A percentile compares a stretch with the other conserved stretches of the same genome.
Evolutionary conservation across 2,888 invertebrate species (phyloP).

Genomic region (Bombylius discolor): DNA sequence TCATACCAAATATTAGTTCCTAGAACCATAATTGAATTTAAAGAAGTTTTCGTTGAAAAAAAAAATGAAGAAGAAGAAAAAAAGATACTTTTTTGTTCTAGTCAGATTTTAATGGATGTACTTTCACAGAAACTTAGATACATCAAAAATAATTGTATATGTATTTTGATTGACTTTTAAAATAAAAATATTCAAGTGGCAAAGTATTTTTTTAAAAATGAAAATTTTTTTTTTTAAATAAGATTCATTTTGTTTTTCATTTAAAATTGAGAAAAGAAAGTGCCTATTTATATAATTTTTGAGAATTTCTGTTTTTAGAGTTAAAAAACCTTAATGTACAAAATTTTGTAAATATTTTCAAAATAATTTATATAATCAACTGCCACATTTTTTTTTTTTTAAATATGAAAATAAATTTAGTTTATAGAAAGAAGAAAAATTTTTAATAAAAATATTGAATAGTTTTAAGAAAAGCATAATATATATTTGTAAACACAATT

Average conservation of each 20-base stretch:
- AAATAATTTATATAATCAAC: no score
- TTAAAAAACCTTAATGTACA: not conserved
- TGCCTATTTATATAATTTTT: conserved; percentile 2
- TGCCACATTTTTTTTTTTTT: no score
- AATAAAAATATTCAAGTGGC: no score
- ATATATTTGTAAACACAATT: no score
- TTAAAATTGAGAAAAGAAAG: not conserved
- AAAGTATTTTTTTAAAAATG: no score
- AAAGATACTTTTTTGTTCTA: not conserved
- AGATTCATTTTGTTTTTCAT: no score
- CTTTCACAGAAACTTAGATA: not conserved
- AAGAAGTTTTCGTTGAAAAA: not conserved
- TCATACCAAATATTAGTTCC: conserved; percentile 37
- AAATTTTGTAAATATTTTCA: not conserved
- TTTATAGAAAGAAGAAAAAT: not conserved
- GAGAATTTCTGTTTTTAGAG: not conserved
- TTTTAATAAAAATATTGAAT: no score
- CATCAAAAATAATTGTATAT: no score
- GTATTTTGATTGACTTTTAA: no score
- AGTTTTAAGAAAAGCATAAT: no score
- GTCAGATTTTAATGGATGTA: not conserved
- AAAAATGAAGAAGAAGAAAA: not conserved
- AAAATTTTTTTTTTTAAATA: no score
- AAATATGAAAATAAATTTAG: not conserved
- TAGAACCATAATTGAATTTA: conserved; percentile 21